A percentile compares a stretch with the other conserved stretches of the same genome.
Evolutionary conservation across 2,113 vertebrate genomes (phyloP).

Genomic region (Phaethon lepturus): DNA sequence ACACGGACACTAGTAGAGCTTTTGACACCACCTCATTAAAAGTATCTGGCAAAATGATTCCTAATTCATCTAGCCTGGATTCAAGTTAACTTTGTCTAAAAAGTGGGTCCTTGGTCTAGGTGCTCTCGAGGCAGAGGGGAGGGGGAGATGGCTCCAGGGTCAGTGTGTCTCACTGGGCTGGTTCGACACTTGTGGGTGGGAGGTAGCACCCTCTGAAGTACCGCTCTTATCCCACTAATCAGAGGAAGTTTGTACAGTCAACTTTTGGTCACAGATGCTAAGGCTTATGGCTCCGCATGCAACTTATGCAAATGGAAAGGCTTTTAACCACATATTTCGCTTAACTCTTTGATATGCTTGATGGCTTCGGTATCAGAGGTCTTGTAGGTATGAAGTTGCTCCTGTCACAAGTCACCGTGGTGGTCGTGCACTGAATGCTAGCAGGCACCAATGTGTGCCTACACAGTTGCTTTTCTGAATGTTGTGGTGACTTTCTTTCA

Average conservation of each 20-base stretch:
- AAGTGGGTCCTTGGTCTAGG: neutral
- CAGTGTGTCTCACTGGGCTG: neutral
- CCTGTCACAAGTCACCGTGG: neutral
- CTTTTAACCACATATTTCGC: neutral
- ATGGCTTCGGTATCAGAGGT: neutral
- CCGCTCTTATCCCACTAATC: rapidly evolving
- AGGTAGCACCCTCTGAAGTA: neutral
- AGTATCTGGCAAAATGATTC: neutral
- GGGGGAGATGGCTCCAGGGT: neutral
- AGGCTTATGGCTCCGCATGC: neutral
- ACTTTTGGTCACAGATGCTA: neutral
- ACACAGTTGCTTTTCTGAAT: neutral
- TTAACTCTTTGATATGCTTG: neutral
- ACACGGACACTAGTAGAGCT: neutral
- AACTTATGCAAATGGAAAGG: neutral
- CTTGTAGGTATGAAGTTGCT: neutral
- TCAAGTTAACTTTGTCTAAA: neutral
- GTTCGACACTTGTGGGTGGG: neutral
- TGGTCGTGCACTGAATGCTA: neutral
- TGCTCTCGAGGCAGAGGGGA: neutral
- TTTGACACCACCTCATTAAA: neutral
- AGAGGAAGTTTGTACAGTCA: neutral
- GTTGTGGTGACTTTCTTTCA: neutral
- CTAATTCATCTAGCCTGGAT: neutral
- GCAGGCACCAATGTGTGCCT: neutral